Evolutionary conservation across 2,113 vertebrate species (phyloP).

Genomic region (Neoarius graeffei): DNA sequence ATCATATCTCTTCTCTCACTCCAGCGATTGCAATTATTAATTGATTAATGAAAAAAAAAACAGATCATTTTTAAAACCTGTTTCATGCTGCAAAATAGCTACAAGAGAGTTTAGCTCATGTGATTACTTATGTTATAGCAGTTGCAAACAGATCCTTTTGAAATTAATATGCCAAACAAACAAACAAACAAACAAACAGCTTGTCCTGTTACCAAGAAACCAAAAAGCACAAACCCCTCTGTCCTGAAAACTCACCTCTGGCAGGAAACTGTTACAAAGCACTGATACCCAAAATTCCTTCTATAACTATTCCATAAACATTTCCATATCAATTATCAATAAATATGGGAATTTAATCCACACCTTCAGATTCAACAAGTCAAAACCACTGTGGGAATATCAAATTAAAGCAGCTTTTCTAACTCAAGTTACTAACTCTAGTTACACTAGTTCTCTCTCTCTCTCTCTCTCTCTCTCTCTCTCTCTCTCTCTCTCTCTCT

Average conservation of each 20-base stretch:
- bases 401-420: background rate
- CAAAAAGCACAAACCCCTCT: background rate
- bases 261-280: background rate
- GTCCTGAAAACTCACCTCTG: background rate
- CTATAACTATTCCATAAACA: background rate
- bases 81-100: background rate
- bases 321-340: background rate
- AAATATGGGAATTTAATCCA: background rate
- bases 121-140: background rate
- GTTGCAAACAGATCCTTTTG: background rate
- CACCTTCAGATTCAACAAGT: background rate
- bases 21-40: background rate
- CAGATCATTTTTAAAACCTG: background rate
- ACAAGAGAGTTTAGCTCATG: background rate
- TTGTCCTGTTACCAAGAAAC: background rate
- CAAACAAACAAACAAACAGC: background rate
- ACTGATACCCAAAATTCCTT: background rate
- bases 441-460: background rate
- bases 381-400: background rate
- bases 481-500: conserved; percentile 44
- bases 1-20: background rate
- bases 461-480: conserved; percentile 23
- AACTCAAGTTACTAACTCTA: background rate
- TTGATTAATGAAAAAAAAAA: background rate
- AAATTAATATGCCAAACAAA: background rate